Evolutionary conservation across 2,113 vertebrate genomes (phyloP).

Genomic region (Sceloporus tristichus): DNA sequence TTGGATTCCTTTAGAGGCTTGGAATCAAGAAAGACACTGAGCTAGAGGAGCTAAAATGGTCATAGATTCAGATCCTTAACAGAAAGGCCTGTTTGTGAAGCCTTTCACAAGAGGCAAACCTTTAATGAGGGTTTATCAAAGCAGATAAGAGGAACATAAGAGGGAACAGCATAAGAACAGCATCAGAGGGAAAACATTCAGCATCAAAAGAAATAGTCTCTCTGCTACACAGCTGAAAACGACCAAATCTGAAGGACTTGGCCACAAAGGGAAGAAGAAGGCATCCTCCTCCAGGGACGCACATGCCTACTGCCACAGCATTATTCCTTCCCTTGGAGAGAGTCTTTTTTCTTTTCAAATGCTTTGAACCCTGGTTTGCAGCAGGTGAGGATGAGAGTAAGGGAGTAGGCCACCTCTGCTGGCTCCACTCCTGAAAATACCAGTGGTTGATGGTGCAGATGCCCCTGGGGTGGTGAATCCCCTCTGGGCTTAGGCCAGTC

Average conservation of each 20-base stretch:
- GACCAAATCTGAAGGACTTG: neutral
- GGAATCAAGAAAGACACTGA: neutral
- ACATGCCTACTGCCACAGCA: neutral
- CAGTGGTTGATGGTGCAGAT: too few relatives aligned
- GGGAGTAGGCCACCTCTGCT: too few relatives aligned
- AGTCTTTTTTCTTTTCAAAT: neutral
- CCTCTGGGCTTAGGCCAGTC: too few relatives aligned
- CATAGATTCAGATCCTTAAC: neutral
- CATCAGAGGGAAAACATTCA: neutral
- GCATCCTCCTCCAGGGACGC: neutral
- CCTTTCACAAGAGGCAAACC: neutral
- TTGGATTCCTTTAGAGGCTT: neutral
- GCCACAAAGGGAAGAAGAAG: neutral
- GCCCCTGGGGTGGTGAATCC: too few relatives aligned
- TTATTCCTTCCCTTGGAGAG: neutral
- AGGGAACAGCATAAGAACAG: too few relatives aligned
- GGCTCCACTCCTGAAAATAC: too few relatives aligned
- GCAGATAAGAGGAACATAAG: neutral
- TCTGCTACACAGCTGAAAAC: neutral
- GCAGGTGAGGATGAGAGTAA: neutral
- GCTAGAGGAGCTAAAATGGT: neutral
- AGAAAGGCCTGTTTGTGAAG: neutral
- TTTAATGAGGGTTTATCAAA: neutral
- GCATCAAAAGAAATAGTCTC: neutral
- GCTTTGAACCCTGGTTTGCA: neutral